phyloP scores from a whole-genome alignment of 2,113 vertebrate species.

The Boleophthalmus pectinirostris region DNA sequence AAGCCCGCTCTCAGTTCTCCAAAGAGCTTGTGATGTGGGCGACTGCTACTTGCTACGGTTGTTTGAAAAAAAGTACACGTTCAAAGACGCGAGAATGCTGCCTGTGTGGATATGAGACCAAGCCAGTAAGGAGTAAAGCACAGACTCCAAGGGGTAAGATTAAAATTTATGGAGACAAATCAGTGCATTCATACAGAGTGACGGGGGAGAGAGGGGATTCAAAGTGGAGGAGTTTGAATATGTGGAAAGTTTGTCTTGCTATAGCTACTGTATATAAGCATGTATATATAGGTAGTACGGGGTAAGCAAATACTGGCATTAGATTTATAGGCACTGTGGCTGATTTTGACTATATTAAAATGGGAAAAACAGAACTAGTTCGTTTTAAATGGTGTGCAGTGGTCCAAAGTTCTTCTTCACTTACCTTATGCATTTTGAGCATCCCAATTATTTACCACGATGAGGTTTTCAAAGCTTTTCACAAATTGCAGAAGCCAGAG shows the following conservation, averaged over 20 bases:
- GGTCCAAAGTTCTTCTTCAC: too few relatives aligned
- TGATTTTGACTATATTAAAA: too few relatives aligned
- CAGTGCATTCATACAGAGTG: neutral
- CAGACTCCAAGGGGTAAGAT: constrained; percentile 4
- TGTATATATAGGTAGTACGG: neutral
- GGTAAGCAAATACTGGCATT: neutral
- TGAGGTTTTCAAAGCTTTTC: too few relatives aligned
- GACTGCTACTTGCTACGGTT: constrained; percentile 33
- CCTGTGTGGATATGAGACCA: constrained; percentile 35
- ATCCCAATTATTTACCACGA: too few relatives aligned
- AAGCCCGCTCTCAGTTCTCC: constrained; percentile 41
- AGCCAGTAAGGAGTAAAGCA: neutral
- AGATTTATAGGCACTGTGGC: too few relatives aligned
- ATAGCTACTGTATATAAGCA: neutral
- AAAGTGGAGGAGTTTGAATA: constrained; percentile 10
- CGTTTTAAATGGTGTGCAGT: too few relatives aligned
- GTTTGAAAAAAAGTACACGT: constrained; percentile 43
- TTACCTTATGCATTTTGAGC: too few relatives aligned
- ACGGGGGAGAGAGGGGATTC: neutral
- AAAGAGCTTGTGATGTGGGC: constrained; percentile 39
- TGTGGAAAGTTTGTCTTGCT: neutral
- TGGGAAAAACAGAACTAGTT: too few relatives aligned
- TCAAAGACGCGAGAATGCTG: constrained; percentile 23
- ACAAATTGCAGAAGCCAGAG: too few relatives aligned
- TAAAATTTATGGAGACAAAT: constrained; percentile 11